A percentile compares a stretch with the other conserved stretches of the same genome.
Evolutionary conservation across 2,113 vertebrate species (phyloP).

Genomic region (Megalops atlanticus): DNA sequence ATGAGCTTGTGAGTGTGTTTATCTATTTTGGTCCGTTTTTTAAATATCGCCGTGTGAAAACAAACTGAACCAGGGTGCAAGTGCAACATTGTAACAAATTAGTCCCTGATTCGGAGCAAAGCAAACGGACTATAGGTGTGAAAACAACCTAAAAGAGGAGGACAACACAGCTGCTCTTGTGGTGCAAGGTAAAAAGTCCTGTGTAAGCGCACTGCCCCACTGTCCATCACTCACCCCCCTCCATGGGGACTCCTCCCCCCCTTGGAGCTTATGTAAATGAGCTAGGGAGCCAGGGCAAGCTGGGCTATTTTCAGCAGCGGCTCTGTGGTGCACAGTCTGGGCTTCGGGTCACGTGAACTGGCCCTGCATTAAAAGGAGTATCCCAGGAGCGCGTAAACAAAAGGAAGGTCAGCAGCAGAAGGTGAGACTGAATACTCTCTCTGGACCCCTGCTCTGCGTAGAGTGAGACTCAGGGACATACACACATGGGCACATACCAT

Average conservation of each 20-base stretch:
- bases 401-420: constrained; percentile 62
- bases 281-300: constrained; percentile 70
- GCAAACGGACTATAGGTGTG: too few species aligned
- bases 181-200: too few species aligned
- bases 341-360: constrained; percentile 61
- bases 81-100: too few species aligned
- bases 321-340: constrained; percentile 70
- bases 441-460: neutral
- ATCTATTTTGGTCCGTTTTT: too few species aligned
- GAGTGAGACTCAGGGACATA: neutral
- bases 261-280: constrained; percentile 74
- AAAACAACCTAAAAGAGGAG: too few species aligned
- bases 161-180: too few species aligned
- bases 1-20: too few species aligned
- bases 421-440: constrained; percentile 36
- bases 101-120: too few species aligned
- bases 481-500: neutral
- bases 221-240: constrained; percentile 56
- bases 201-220: constrained; percentile 1
- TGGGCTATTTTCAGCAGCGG: constrained; percentile 73
- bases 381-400: constrained; percentile 73
- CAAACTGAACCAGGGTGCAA: too few species aligned
- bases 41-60: too few species aligned
- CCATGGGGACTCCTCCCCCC: constrained; percentile 42
- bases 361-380: constrained; percentile 71